Base-by-base conservation (phyloP, 2,888 invertebrate genomes). In the Cerastis rubricosa region DNA sequence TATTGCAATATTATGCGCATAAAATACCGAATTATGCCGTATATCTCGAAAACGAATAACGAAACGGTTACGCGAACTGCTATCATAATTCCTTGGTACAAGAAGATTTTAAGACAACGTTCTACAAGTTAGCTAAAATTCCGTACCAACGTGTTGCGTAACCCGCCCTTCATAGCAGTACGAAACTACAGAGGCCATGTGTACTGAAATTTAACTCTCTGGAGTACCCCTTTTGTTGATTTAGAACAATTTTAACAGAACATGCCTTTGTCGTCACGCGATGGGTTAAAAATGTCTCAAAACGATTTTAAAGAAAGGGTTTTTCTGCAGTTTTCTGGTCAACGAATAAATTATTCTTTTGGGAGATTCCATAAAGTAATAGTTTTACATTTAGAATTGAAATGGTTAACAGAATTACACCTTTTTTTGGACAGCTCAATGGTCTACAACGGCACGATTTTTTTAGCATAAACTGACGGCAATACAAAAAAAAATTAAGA, bases 61-160 rank as follows among this genome's bases (percentile, higher is more conserved):
- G 45, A 51, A 14, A 66, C 43, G 25, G 64, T 57, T 64, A 49
- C n/a, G 35, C 14, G 29, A 25, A 22, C 35, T 64, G 25, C 54
- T 59, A 64, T 59, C 45, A 19, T 59, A 45, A 68, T 35, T 66
- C 0, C 0, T 47, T 40, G 4, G 19, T 43, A 9, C 8, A 51
- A n/a, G 17, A 35, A 40, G n/a, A 40, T 66, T 51, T 45, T 57
- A 64, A 65, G 29, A 80, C 29, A 61, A 71, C 12, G n/a, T 14
- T 51, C 29, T 73, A 64, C 70, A 61, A 76, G 43, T 65, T 74
- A 43, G 49, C 69, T 78, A 80, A 83, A 85, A 72, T 68, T 49
- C 66, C 76, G 49, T 76, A 45, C 40, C 61, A 61, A 54, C 43
- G 57, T 87, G 82, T 88, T 89, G 80, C 87, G 89, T 89, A 89